Conservation (phyloP, 2,113 vertebrate species). For the Lanius ludovicianus region DNA sequence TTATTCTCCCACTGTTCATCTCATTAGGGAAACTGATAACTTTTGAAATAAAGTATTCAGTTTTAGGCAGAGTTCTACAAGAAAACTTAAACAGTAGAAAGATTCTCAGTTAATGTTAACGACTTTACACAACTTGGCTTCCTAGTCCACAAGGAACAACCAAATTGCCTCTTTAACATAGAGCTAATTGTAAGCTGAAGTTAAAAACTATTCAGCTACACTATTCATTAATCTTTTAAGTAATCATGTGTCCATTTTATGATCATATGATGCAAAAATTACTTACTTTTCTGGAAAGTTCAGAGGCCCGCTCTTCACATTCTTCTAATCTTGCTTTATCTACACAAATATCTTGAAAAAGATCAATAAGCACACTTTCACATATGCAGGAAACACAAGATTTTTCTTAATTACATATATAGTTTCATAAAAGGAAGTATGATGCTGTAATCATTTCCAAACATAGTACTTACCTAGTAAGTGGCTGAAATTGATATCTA, state of each 20-base stretch:
- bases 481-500: slow-evolving; percentile 91
- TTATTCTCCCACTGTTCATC: not conserved
- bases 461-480: slow-evolving; percentile 82
- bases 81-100: not conserved
- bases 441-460: not conserved
- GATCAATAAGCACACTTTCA: not conserved
- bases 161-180: not conserved
- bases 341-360: slow-evolving; percentile 85
- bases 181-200: not conserved
- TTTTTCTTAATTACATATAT: not conserved
- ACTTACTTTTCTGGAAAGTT: slow-evolving; percentile 87
- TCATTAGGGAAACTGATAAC: not conserved
- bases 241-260: not conserved
- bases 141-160: not conserved
- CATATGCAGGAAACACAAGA: not conserved
- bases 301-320: slow-evolving; percentile 84
- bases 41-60: not conserved
- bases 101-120: not conserved
- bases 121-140: not conserved
- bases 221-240: not conserved
- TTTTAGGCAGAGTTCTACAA: not conserved
- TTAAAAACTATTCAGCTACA: not conserved
- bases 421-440: not conserved
- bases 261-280: not conserved
- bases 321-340: slow-evolving; percentile 89